These are phyloP conservation scores for Drosophila parvula DNA, from an alignment of 1,140 invertebrate genomes.

Conservation along the genomic window DNA sequence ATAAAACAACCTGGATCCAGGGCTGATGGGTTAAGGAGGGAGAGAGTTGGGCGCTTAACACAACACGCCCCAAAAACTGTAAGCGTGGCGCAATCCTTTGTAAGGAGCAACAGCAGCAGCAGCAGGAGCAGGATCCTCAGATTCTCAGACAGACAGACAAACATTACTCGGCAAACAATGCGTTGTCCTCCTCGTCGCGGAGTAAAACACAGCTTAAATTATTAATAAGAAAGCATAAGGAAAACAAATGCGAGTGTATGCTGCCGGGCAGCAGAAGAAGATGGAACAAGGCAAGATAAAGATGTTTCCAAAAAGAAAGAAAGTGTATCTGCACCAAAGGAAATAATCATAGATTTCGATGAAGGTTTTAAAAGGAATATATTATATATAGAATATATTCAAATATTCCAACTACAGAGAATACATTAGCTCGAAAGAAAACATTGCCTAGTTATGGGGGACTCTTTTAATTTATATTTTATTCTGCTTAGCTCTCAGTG, in stretches of 20 bases:
- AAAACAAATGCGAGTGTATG: conserved; percentile 77
- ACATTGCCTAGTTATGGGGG: not conserved
- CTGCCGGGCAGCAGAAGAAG: conserved; percentile 21
- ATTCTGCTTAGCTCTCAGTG: not conserved
- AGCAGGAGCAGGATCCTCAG: conserved; percentile 21
- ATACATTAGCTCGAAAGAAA: not conserved
- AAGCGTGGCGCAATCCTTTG: conserved; percentile 76
- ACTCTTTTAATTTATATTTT: too few relatives aligned
- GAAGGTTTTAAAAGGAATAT: too few relatives aligned
- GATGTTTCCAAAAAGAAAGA: conserved; percentile 30
- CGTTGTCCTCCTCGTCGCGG: conserved; percentile 61
- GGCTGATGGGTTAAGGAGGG: conserved; percentile 24
- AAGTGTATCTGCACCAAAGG: not conserved
- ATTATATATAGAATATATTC: not conserved
- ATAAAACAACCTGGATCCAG: conserved; percentile 59
- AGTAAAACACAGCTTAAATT: conserved; percentile 78
- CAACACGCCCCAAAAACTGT: conserved; percentile 62
- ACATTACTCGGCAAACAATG: conserved; percentile 57
- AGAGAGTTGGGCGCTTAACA: conserved; percentile 59
- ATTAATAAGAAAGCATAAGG: conserved; percentile 79
- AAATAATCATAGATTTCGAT: not conserved
- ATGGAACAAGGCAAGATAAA: conserved; percentile 52
- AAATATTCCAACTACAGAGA: not conserved
- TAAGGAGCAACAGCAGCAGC: conserved; percentile 41
- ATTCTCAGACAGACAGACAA: conserved; percentile 33